These are phyloP conservation scores for Phylloscopus trochilus DNA, from an alignment of 2,113 vertebrate species.

Conservation along the genomic window DNA sequence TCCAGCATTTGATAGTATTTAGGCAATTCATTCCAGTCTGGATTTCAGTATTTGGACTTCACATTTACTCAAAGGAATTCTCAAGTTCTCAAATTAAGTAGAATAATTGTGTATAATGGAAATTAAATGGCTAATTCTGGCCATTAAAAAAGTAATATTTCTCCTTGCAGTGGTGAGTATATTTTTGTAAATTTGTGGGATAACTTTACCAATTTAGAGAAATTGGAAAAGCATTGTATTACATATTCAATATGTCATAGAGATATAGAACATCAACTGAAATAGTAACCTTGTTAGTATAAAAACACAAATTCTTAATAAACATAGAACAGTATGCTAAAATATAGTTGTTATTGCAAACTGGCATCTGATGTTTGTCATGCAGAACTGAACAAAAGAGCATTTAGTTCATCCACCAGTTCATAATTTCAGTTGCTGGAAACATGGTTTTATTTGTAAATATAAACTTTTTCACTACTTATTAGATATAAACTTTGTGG, in stretches of 20 bases:
- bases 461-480: neutral
- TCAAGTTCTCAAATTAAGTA: neutral
- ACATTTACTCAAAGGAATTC: neutral
- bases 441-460: slow-evolving; percentile 2
- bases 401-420: neutral
- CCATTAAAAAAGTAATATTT: neutral
- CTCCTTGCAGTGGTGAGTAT: neutral
- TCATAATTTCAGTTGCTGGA: neutral
- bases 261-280: neutral
- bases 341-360: neutral
- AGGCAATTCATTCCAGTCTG: neutral
- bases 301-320: neutral
- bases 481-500: neutral
- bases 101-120: neutral
- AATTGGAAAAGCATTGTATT: neutral
- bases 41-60: neutral
- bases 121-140: neutral
- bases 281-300: neutral
- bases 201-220: neutral
- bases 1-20: neutral
- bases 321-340: neutral
- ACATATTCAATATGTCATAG: neutral
- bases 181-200: neutral
- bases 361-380: neutral
- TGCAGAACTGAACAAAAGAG: neutral